Evolutionary conservation across 2,113 vertebrate species (phyloP).

Genomic region (Oxyruncus cristatus): DNA sequence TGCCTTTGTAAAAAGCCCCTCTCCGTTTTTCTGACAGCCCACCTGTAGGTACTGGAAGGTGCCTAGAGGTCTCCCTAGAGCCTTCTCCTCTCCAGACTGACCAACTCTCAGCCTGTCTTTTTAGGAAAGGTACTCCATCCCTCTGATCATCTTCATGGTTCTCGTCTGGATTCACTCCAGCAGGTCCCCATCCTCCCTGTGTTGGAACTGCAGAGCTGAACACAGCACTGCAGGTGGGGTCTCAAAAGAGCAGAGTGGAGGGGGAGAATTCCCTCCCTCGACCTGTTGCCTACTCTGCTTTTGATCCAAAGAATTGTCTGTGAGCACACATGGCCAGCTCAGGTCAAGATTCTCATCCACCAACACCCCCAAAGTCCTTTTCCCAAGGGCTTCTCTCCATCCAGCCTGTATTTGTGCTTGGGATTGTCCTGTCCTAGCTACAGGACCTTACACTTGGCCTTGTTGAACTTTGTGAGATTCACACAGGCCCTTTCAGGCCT

Average conservation of each 20-base stretch:
- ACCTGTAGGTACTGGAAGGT: background rate
- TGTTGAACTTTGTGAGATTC: background rate
- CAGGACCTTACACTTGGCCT: background rate
- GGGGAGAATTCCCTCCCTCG: background rate
- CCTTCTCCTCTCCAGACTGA: background rate
- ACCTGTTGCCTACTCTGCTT: background rate
- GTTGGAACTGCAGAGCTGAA: background rate
- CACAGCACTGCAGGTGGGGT: background rate
- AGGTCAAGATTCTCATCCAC: background rate
- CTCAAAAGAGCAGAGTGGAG: background rate
- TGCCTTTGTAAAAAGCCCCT: background rate
- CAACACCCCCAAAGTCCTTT: background rate
- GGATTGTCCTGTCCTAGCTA: fast-evolving
- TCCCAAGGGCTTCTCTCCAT: background rate
- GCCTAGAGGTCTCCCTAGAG: background rate
- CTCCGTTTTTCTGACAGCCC: background rate
- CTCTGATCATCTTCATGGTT: background rate
- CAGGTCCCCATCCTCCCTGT: background rate
- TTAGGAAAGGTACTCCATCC: background rate
- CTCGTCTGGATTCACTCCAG: background rate
- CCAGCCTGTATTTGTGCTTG: background rate
- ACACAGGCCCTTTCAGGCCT: background rate
- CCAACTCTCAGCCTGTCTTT: background rate
- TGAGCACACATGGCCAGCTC: background rate
- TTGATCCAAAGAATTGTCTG: background rate